These are phyloP conservation scores for Poecilia wingei DNA, from an alignment of 2,797 vertebrate genomes.

Conservation along the genomic window DNA sequence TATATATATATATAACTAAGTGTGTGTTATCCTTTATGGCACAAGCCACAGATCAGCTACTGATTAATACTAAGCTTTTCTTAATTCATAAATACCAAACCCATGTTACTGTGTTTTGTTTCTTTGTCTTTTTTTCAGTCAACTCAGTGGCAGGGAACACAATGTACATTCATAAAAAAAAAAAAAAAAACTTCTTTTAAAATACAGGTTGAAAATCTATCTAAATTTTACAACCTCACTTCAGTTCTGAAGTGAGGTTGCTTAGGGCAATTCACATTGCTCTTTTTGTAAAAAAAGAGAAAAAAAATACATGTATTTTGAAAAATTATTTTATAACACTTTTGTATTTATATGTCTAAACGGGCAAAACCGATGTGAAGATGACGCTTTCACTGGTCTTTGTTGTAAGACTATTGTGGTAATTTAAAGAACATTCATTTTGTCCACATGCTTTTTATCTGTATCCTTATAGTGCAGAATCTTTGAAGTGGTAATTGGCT, in stretches of 20 bases:
- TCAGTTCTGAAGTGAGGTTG: not conserved
- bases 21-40: no score
- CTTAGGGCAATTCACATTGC: not conserved
- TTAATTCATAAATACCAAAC: no score
- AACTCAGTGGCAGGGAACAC: not conserved
- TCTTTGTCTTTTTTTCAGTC: not conserved
- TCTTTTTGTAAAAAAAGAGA: not conserved
- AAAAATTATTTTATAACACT: not conserved
- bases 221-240: not conserved
- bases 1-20: no score
- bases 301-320: not conserved
- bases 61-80: no score
- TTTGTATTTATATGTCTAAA: not conserved
- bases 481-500: constrained; percentile 58
- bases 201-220: not conserved
- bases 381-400: not conserved
- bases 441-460: not conserved
- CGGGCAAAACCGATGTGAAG: not conserved
- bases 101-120: not conserved
- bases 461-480: constrained; percentile 33
- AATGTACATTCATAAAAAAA: not conserved
- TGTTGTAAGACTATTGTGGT: not conserved
- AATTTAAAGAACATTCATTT: not conserved
- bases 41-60: no score
- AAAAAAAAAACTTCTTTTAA: not conserved